Conservation (phyloP, 2,797 vertebrate species). For the Nannoperca australis region DNA sequence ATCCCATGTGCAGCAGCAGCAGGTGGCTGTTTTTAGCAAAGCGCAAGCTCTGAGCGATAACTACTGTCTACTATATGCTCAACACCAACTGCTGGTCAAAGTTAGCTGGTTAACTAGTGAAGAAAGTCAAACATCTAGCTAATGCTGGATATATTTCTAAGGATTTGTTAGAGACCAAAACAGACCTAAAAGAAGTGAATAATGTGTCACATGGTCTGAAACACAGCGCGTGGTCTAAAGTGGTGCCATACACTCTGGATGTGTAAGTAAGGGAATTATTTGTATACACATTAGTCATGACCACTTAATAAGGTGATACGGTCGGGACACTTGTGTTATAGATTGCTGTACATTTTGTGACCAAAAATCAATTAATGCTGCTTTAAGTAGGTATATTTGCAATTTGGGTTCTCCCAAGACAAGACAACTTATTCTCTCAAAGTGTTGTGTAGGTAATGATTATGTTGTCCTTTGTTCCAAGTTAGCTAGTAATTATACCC, state of each 20-base stretch:
- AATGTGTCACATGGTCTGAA: too few relatives aligned
- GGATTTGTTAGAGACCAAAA: too few relatives aligned
- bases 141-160: too few relatives aligned
- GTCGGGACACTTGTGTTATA: neutral
- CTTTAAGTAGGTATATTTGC: neutral
- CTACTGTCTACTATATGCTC: neutral
- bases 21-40: neutral
- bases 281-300: neutral
- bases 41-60: neutral
- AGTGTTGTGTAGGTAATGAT: conserved; percentile 20
- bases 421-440: neutral
- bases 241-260: neutral
- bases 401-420: conserved; percentile 3
- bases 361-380: neutral
- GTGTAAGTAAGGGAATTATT: neutral
- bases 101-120: too few relatives aligned
- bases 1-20: neutral
- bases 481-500: conserved; percentile 16
- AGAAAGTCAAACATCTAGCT: too few relatives aligned
- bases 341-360: neutral
- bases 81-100: neutral
- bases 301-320: neutral
- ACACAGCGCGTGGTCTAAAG: neutral
- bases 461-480: conserved; percentile 12
- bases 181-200: neutral